phyloP scores from a whole-genome alignment of 2,113 vertebrate species.

The Pseudopipra pipra region DNA sequence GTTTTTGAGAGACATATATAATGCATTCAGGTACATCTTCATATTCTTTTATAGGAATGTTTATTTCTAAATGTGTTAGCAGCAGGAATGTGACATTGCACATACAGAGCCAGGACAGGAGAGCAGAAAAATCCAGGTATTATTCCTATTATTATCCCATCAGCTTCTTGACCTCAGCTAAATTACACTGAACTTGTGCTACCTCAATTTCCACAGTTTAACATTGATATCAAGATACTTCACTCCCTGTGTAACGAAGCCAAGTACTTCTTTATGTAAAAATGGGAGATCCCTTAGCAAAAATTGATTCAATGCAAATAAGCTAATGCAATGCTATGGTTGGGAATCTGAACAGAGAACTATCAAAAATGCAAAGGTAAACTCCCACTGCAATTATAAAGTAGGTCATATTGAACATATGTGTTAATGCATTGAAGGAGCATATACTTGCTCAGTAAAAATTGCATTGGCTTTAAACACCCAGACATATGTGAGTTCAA shows the following conservation, averaged over 20 bases:
- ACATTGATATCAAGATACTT: background rate
- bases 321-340: background rate
- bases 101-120: background rate
- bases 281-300: slow-evolving; percentile 18
- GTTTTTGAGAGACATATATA: background rate
- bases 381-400: slow-evolving; percentile 64
- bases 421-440: slow-evolving; percentile 3
- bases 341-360: slow-evolving; percentile 28
- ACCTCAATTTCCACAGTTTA: slow-evolving; percentile 23
- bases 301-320: slow-evolving; percentile 59
- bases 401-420: slow-evolving; percentile 46
- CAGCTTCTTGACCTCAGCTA: slow-evolving; percentile 19
- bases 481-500: background rate
- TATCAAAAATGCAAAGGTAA: slow-evolving; percentile 55
- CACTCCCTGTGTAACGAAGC: background rate
- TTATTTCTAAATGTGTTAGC: slow-evolving; percentile 8
- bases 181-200: slow-evolving; percentile 26
- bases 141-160: background rate
- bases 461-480: background rate
- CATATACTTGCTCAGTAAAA: background rate
- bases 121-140: background rate
- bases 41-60: background rate
- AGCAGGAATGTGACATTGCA: background rate
- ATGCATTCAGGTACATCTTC: background rate
- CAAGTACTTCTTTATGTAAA: slow-evolving; percentile 27